Conservation (phyloP, 2,888 invertebrate genomes). For the Heterodera filipjevi region DNA sequence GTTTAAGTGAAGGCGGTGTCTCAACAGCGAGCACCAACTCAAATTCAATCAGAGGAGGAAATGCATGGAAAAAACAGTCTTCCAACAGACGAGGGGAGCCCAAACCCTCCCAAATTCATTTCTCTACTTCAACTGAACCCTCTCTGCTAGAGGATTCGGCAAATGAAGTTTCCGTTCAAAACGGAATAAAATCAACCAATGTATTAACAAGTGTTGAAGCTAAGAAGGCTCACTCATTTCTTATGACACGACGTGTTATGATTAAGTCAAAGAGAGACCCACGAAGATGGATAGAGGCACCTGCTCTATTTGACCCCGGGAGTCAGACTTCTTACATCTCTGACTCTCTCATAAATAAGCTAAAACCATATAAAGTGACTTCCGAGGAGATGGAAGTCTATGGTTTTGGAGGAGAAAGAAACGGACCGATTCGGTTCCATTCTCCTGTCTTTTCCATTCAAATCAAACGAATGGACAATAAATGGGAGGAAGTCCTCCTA, state of each 20-base stretch:
- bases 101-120: background rate
- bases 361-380: background rate
- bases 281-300: background rate
- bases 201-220: background rate
- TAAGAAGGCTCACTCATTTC: background rate
- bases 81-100: no score
- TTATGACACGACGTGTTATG: background rate
- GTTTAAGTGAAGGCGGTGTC: background rate
- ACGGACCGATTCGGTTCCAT: background rate
- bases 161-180: background rate
- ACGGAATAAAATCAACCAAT: background rate
- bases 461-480: background rate
- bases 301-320: background rate
- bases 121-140: background rate
- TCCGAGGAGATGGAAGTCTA: conserved; percentile 16
- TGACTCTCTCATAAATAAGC: background rate
- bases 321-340: conserved; percentile 6
- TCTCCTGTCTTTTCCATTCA: conserved; percentile 3
- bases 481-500: conserved; percentile 5
- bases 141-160: no score
- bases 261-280: background rate
- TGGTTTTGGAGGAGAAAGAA: background rate
- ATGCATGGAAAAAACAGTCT: no score
- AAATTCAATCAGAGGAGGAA: no score
- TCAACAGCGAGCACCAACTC: background rate